These are phyloP conservation scores for Rhabdomys pumilio DNA, from an alignment of 2,797 vertebrate species.

Conservation along the genomic window DNA sequence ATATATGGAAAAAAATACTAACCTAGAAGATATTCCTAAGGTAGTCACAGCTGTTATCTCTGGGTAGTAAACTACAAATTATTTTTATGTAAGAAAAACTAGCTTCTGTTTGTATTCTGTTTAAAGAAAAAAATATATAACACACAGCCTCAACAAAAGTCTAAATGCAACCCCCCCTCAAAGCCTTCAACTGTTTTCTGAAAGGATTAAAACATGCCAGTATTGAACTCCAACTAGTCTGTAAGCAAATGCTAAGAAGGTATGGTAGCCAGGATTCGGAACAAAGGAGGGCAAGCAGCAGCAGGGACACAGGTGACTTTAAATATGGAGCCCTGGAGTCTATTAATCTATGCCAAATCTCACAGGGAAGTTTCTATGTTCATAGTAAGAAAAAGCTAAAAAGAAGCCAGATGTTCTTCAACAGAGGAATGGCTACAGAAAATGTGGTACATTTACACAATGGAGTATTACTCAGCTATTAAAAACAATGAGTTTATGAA, in stretches of 20 bases:
- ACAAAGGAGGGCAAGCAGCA: not conserved
- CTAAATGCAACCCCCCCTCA: not conserved
- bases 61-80: not conserved
- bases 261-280: not conserved
- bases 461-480: too few relatives aligned
- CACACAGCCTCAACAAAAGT: constrained; percentile 31
- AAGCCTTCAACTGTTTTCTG: not conserved
- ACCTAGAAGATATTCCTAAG: not conserved
- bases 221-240: not conserved
- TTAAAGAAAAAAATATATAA: constrained; percentile 1
- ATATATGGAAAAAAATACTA: not conserved
- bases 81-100: constrained; percentile 42
- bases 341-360: not conserved
- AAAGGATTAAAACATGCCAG: not conserved
- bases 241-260: not conserved
- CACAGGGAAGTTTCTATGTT: not conserved
- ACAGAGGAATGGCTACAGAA: too few relatives aligned
- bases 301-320: not conserved
- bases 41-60: not conserved
- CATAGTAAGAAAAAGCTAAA: not conserved
- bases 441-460: too few relatives aligned
- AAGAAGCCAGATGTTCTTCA: too few relatives aligned
- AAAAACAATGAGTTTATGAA: too few relatives aligned
- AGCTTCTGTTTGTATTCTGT: not conserved
- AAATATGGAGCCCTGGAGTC: not conserved